These are phyloP conservation scores for Isoperla grammatica DNA, from an alignment of 2,888 invertebrate genomes.

Conservation along the genomic window DNA sequence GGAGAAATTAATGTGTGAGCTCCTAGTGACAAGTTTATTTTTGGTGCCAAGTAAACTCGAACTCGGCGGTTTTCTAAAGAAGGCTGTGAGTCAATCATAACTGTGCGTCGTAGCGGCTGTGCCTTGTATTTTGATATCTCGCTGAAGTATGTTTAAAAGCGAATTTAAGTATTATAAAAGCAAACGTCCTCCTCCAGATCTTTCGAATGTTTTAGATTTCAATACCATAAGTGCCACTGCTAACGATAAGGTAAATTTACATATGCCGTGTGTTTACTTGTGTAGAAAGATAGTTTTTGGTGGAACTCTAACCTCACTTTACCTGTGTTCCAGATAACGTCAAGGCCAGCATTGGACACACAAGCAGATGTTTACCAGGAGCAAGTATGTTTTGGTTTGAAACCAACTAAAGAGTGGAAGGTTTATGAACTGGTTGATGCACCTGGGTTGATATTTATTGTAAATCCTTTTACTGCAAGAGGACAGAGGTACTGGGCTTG, in stretches of 20 bases:
- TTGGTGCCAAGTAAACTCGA: too few relatives aligned
- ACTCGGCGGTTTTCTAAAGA: too few relatives aligned
- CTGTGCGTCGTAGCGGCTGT: too few relatives aligned
- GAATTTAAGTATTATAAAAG: slow-evolving; percentile 77
- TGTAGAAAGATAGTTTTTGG: neutral
- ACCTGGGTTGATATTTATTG: slow-evolving; percentile 69
- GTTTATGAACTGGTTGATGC: slow-evolving; percentile 54
- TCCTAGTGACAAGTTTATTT: too few relatives aligned
- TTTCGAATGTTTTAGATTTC: slow-evolving; percentile 58
- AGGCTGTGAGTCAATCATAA: too few relatives aligned
- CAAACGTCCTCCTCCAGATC: slow-evolving; percentile 57
- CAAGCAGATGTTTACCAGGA: neutral
- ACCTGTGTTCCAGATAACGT: too few relatives aligned
- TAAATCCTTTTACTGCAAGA: slow-evolving; percentile 70
- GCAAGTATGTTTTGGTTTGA: slow-evolving; percentile 41
- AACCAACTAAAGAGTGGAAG: slow-evolving; percentile 53
- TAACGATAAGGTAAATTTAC: neutral
- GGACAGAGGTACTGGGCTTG: slow-evolving; percentile 82
- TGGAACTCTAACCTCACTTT: neutral
- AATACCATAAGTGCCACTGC: slow-evolving; percentile 21
- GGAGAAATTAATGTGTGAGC: too few relatives aligned
- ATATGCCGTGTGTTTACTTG: neutral
- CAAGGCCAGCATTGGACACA: neutral
- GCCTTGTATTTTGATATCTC: too few relatives aligned
- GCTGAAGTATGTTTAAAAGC: slow-evolving; percentile 55